Evolutionary conservation across 2,797 vertebrate genomes (phyloP).

Genomic region (Acanthopagrus latus): DNA sequence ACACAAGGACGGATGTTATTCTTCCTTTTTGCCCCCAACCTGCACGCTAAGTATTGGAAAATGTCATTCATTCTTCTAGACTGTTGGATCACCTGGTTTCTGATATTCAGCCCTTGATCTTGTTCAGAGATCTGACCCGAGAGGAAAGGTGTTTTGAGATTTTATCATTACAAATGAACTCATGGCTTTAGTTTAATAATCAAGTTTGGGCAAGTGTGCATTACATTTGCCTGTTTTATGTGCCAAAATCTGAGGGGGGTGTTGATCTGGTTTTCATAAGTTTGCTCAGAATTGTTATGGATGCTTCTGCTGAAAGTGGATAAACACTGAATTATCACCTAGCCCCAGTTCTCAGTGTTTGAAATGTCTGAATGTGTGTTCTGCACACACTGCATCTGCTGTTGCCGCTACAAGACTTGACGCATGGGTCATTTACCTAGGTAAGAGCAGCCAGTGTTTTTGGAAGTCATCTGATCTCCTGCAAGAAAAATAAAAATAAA

Average conservation of each 20-base stretch:
- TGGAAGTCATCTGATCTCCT: constrained; percentile 69
- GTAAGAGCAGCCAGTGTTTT: constrained; percentile 59
- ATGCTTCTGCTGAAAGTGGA: constrained; percentile 6
- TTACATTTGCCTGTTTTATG: neutral
- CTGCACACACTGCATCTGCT: constrained; percentile 45
- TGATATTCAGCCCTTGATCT: constrained; percentile 35
- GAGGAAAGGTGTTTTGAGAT: constrained; percentile 24
- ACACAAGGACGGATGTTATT: constrained; percentile 62
- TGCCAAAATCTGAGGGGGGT: neutral
- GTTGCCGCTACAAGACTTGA: constrained; percentile 42
- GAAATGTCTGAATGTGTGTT: constrained; percentile 23
- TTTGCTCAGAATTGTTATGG: neutral
- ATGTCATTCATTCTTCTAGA: constrained; percentile 48
- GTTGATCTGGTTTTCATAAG: neutral
- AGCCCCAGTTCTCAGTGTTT: constrained; percentile 1
- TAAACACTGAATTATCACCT: constrained; percentile 3
- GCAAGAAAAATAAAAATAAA: constrained; percentile 69
- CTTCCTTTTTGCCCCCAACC: constrained; percentile 47
- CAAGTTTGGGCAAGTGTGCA: neutral
- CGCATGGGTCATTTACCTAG: constrained; percentile 52
- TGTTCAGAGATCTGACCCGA: constrained; percentile 16
- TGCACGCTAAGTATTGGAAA: constrained; percentile 29
- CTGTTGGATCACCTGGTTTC: constrained; percentile 39
- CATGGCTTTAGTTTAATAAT: constrained; percentile 1
- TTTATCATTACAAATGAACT: constrained; percentile 9